Percentiles rank a stretch among this genome's conserved stretches.
These are phyloP conservation scores for Heliconius hewitsoni DNA, from an alignment of 1,140 invertebrate species.

Conservation along the genomic window DNA sequence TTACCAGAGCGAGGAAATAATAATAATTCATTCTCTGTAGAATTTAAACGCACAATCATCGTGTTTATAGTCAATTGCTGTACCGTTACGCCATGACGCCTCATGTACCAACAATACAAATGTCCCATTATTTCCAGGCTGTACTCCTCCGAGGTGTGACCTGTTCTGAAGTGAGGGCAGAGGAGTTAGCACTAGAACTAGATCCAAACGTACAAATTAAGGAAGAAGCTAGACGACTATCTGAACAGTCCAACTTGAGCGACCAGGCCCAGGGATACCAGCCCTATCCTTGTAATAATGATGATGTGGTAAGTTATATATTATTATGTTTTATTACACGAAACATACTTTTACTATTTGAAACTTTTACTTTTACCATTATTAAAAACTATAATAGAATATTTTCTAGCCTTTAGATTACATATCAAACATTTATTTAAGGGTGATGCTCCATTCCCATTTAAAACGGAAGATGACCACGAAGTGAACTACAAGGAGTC, in stretches of 20 bases:
- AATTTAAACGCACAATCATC: too few species aligned
- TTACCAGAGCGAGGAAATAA: too few species aligned
- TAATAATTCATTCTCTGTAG: too few species aligned
- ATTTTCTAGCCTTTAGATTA: too few species aligned
- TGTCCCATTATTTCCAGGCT: slow-evolving; percentile 47
- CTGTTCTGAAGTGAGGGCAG: slow-evolving; percentile 73
- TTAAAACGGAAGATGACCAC: slow-evolving; percentile 74
- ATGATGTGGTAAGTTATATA: slow-evolving; percentile 61
- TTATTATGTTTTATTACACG: too few species aligned
- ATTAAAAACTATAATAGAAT: too few species aligned
- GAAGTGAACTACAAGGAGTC: slow-evolving; percentile 73
- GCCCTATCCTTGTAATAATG: slow-evolving; percentile 64
- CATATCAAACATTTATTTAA: slow-evolving; percentile 33
- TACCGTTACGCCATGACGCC: too few species aligned
- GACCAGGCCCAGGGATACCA: slow-evolving; percentile 72
- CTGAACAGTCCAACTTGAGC: slow-evolving; percentile 78
- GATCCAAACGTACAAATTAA: slow-evolving; percentile 82
- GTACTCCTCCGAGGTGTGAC: slow-evolving; percentile 73
- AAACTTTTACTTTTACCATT: too few species aligned
- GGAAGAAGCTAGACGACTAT: slow-evolving; percentile 83
- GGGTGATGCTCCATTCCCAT: slow-evolving; percentile 70
- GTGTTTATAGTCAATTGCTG: too few species aligned
- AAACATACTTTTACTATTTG: too few species aligned
- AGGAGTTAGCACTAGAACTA: slow-evolving; percentile 72
- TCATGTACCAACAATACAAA: too few species aligned